phyloP scores from a whole-genome alignment of 2,113 vertebrate species.

The Pituophis catenifer region DNA sequence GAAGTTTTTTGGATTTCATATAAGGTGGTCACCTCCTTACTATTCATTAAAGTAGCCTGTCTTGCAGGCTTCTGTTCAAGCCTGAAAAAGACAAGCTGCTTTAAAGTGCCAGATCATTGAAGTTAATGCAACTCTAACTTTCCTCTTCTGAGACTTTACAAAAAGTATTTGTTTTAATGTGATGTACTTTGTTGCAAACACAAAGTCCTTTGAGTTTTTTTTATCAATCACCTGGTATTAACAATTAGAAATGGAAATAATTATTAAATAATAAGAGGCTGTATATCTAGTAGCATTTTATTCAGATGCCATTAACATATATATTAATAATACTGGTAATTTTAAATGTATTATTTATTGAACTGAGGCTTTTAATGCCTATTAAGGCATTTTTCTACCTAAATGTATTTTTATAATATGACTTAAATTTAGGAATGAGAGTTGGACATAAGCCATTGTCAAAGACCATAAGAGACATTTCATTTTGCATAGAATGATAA shows the following conservation, averaged over 20 bases:
- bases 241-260: neutral
- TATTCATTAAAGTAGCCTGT: neutral
- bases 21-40: neutral
- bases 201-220: neutral
- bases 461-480: neutral
- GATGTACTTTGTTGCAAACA: neutral
- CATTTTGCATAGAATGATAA: neutral
- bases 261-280: neutral
- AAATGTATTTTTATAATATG: neutral
- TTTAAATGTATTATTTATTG: neutral
- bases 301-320: neutral
- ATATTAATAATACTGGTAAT: neutral
- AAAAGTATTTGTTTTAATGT: neutral
- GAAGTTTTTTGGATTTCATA: neutral
- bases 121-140: neutral
- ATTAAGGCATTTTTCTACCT: neutral
- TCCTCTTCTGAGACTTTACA: neutral
- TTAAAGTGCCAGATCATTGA: neutral
- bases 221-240: neutral
- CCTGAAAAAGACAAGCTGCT: neutral
- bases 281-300: neutral
- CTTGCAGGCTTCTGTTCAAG: neutral
- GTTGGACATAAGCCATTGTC: neutral
- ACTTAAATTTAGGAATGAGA: neutral
- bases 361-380: neutral